Evolutionary conservation across 2,797 vertebrate genomes (phyloP), one percentile per base, ranked within the genome.

Genomic region (Chaunax sp.): DNA sequence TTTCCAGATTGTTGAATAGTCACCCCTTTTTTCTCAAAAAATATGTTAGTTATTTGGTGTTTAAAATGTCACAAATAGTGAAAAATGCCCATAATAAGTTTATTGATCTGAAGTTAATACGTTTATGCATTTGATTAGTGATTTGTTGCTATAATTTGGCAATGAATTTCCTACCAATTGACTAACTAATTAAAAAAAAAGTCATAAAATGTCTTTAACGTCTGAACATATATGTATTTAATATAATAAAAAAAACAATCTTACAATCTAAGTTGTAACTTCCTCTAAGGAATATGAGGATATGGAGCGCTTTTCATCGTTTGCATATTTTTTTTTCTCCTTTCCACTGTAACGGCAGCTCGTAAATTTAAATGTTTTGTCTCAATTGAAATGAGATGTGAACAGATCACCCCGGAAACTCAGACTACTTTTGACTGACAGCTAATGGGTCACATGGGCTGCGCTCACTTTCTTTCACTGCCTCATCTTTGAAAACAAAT

Each of bases 401-500:
- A 50, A 8, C 22, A 13, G 14, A 38, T 75, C 44, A 35, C 41
- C 33, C 14, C 45, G 2, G 3, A 7, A 62, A 50, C 51, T 37
- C 44, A 1, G 50, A 10, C 46, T 19, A 0, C 15, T 1, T 45
- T 65, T 84, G 85, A 85, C 14, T 81, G 84, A 71, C 83, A 81
- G 67, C 54, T 58, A 26, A 5, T 3, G 28, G 47, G 61, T 76
- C 43, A 22, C 63, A 23, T 15, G 14, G 40, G 22, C 50, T 40
- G 33, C 19, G 4, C 20, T 5, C n/a, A 6, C 23, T 41, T 67
- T n/a, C n/a, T n/a, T 53, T 49, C 56, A 67, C 56, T 69, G 52
- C 61, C 54, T 40, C 50, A 30, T 74, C 52, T 64, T n/a, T 37
- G 38, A 82, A 82, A 86, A 82, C 69, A 83, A n/a, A 67, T 79